phyloP scores from a whole-genome alignment of 2,113 vertebrate species.

The Ceyx melanurus region DNA sequence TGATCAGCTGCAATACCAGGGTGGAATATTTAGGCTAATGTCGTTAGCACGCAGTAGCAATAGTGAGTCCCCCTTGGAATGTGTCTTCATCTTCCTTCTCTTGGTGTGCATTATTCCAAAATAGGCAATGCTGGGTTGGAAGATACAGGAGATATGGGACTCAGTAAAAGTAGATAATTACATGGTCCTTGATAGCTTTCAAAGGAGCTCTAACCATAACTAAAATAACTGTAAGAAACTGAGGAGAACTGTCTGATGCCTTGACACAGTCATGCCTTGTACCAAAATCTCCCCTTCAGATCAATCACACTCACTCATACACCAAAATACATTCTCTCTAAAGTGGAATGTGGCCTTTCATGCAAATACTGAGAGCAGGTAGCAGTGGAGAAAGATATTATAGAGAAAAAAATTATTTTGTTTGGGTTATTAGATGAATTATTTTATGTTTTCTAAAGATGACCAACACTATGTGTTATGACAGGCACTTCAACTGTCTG shows the following conservation, averaged over 20 bases:
- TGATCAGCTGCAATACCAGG: neutral
- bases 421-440: neutral
- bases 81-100: neutral
- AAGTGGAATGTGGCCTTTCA: neutral
- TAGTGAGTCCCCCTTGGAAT: rapidly evolving
- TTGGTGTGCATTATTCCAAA: neutral
- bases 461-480: neutral
- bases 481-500: neutral
- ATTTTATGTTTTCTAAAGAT: neutral
- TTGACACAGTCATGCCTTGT: neutral
- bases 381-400: neutral
- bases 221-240: neutral
- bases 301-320: neutral
- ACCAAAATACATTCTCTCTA: neutral
- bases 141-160: neutral
- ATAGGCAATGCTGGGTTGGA: neutral
- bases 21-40: neutral
- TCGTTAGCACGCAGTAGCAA: neutral
- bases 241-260: neutral
- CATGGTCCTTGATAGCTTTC: neutral
- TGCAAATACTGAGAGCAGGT: neutral
- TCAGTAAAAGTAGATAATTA: neutral
- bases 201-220: neutral
- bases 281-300: neutral
- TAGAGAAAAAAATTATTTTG: neutral